Conservation (phyloP, 1,140 invertebrate genomes). For the Drosophila lowei region DNA sequence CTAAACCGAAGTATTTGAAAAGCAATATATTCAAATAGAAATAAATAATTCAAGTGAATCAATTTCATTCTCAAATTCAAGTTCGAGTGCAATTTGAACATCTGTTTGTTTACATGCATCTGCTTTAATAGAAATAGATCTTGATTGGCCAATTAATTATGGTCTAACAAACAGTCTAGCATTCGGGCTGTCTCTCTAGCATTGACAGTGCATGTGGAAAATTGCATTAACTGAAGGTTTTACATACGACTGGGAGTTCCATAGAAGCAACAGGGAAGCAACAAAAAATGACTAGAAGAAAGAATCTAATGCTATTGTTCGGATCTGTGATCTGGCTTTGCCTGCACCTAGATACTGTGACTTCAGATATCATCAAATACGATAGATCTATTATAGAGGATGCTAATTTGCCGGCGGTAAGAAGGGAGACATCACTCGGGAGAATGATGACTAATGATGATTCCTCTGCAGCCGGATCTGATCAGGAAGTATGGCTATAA, state of each 20-base stretch:
- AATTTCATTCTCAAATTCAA: neutral
- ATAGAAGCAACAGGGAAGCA: neutral
- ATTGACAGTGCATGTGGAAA: conserved; percentile 13
- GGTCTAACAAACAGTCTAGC: conserved; percentile 1
- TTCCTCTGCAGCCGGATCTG: conserved; percentile 60
- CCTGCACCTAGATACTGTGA: neutral
- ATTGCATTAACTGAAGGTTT: conserved; percentile 5
- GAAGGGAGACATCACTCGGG: neutral
- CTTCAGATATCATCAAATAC: conserved; percentile 3
- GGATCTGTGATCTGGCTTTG: conserved; percentile 10
- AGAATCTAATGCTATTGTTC: neutral
- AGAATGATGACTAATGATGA: neutral
- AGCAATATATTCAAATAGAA: too few relatives aligned
- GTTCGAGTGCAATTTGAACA: neutral
- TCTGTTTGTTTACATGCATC: neutral
- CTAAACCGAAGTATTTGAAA: too few relatives aligned
- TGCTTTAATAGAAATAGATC: neutral
- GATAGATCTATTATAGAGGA: conserved; percentile 32
- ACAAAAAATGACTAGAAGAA: neutral
- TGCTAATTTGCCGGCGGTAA: conserved; percentile 23
- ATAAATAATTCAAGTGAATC: neutral
- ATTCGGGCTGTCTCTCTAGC: neutral
- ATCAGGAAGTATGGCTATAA: conserved; percentile 85
- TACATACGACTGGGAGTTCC: neutral
- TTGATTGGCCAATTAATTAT: conserved; percentile 30